Evolutionary conservation across 2,888 invertebrate genomes (phyloP).

Genomic region (Myopa tessellatipennis): DNA sequence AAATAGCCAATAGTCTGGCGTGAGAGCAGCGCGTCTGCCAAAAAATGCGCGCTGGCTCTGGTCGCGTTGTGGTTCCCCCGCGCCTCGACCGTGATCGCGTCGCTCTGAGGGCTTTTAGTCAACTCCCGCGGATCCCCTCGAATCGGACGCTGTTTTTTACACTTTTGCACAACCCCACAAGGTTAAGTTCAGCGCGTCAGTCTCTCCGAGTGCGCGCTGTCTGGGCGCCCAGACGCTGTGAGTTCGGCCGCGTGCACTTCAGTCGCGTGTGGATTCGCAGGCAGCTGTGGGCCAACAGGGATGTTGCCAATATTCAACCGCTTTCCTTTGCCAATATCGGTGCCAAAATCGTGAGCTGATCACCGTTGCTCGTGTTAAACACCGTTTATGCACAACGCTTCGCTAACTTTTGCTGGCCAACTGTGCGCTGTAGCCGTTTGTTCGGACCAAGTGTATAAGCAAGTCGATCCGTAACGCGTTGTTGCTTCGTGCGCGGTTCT

Average conservation of each 20-base stretch:
- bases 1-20: constrained; percentile 14
- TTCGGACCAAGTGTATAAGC: constrained; percentile 22
- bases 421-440: not conserved
- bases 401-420: not conserved
- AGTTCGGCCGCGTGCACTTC: constrained; percentile 13
- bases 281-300: not conserved
- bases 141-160: not conserved
- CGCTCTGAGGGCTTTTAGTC: not conserved
- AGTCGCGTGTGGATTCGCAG: not conserved
- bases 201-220: constrained; percentile 3
- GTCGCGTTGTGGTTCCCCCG: not conserved
- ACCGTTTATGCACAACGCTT: not conserved
- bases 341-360: constrained; percentile 23
- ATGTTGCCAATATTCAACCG: not conserved
- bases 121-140: not conserved
- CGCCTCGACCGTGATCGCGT: not conserved
- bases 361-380: not conserved
- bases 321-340: not conserved
- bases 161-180: not conserved
- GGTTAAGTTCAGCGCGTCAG: constrained; percentile 36
- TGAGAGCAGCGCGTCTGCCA: constrained; percentile 1
- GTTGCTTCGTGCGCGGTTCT: constrained; percentile 55
- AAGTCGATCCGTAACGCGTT: constrained; percentile 41
- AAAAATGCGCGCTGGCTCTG: not conserved
- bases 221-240: not conserved